phyloP scores from a whole-genome alignment of 2,797 vertebrate genomes.

The Enteromius afrohamiltoni region DNA sequence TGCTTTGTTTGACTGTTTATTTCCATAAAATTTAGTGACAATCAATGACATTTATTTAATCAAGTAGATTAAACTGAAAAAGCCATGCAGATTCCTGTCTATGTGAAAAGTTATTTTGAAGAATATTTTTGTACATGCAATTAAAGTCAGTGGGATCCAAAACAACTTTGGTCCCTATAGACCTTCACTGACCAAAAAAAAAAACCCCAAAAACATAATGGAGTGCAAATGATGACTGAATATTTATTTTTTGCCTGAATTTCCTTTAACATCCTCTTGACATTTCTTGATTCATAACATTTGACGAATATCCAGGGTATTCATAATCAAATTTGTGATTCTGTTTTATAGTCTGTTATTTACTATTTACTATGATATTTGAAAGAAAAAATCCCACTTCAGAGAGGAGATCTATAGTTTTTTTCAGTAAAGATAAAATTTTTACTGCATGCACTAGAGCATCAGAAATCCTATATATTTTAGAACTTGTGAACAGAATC shows the following conservation, averaged over 20 bases:
- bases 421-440: not conserved
- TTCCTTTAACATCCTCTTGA: not conserved
- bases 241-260: not conserved
- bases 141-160: not conserved
- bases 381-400: not conserved
- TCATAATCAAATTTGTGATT: not conserved
- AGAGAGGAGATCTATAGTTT: not conserved
- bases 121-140: not conserved
- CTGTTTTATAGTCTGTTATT: constrained; percentile 8
- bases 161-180: not conserved
- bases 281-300: not conserved
- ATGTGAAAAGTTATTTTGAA: not conserved
- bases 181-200: not conserved
- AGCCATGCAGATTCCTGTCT: not conserved
- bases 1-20: not conserved
- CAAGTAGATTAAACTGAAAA: not conserved
- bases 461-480: not conserved
- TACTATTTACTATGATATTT: not conserved
- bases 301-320: not conserved
- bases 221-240: not conserved
- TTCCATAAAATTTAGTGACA: not conserved
- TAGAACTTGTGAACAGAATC: not conserved
- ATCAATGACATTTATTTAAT: not conserved
- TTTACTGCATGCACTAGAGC: not conserved
- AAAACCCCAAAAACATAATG: not conserved